Evolutionary conservation across 2,888 invertebrate species (phyloP).

Genomic region (Megastigmus dorsalis): DNA sequence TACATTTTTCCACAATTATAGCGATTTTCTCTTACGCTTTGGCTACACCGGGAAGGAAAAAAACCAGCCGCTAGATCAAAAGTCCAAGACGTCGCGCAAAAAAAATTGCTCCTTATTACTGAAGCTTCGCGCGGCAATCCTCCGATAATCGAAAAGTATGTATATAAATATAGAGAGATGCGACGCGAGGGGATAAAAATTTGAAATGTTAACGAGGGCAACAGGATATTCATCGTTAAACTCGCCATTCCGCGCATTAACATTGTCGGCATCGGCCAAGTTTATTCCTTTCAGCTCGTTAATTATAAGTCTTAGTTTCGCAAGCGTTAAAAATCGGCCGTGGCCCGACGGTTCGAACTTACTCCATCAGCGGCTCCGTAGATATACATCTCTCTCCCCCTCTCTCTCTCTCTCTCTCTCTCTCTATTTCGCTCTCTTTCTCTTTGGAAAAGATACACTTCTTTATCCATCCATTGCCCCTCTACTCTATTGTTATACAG

Average conservation of each 20-base stretch:
- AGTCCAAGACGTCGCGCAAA: not conserved
- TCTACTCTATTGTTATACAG: slow-evolving; percentile 37
- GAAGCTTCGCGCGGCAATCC: not conserved
- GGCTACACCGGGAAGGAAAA: no score
- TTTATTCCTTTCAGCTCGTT: slow-evolving; percentile 42
- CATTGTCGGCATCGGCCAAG: slow-evolving; percentile 12
- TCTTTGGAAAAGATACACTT: slow-evolving; percentile 18
- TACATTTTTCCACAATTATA: not conserved
- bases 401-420: slow-evolving; percentile 12
- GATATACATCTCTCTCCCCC: no score
- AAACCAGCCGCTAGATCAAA: not conserved
- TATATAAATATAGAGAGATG: no score
- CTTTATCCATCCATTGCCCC: slow-evolving; percentile 18
- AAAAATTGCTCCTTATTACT: not conserved
- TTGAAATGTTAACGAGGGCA: slow-evolving; percentile 52
- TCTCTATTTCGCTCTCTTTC: slow-evolving; percentile 18
- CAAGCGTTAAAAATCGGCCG: slow-evolving; percentile 19
- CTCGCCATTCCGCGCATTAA: slow-evolving; percentile 42
- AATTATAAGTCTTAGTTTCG: slow-evolving; percentile 40
- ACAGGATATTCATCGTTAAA: slow-evolving; percentile 51
- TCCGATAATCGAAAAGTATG: slow-evolving; percentile 29
- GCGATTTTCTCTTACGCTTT: no score
- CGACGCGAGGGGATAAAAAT: slow-evolving; percentile 23
- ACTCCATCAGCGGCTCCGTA: slow-evolving; percentile 8
- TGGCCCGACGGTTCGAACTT: slow-evolving; percentile 14